These are phyloP conservation scores for Nymphicus hollandicus DNA, from an alignment of 2,113 vertebrate genomes.

Conservation along the genomic window DNA sequence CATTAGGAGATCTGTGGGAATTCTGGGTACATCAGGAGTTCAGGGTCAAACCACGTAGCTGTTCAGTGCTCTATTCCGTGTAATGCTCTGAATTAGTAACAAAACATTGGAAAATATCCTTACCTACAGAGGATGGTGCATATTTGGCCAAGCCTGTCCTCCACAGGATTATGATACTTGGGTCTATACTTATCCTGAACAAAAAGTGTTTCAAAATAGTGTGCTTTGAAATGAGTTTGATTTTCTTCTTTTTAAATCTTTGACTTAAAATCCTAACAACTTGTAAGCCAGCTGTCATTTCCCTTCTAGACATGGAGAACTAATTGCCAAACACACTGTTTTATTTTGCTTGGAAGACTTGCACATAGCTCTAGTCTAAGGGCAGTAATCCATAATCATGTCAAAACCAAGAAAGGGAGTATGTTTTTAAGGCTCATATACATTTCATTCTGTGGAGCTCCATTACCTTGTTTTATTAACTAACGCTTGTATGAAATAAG, in stretches of 20 bases:
- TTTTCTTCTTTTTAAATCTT: background rate
- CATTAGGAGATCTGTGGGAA: background rate
- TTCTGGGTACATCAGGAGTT: background rate
- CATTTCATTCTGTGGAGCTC: background rate
- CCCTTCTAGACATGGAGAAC: background rate
- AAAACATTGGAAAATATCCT: background rate
- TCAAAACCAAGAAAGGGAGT: background rate
- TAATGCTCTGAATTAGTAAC: background rate
- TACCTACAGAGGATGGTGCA: background rate
- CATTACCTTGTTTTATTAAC: background rate
- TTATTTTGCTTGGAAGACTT: conserved; percentile 19
- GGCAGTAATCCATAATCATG: background rate
- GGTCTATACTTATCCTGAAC: background rate
- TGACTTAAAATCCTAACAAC: background rate
- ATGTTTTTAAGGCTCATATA: background rate
- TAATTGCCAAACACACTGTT: background rate
- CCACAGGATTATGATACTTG: background rate
- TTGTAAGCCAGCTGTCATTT: background rate
- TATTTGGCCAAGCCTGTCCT: background rate
- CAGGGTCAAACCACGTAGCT: background rate
- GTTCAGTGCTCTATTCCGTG: background rate
- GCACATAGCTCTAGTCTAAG: background rate
- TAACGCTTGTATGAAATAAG: background rate
- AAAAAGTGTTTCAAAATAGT: background rate
- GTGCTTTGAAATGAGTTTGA: background rate